A percentile compares a stretch with the other conserved stretches of the same genome.
Conservation (phyloP, 2,797 vertebrate genomes). For the Macrochelys suwanniensis region DNA sequence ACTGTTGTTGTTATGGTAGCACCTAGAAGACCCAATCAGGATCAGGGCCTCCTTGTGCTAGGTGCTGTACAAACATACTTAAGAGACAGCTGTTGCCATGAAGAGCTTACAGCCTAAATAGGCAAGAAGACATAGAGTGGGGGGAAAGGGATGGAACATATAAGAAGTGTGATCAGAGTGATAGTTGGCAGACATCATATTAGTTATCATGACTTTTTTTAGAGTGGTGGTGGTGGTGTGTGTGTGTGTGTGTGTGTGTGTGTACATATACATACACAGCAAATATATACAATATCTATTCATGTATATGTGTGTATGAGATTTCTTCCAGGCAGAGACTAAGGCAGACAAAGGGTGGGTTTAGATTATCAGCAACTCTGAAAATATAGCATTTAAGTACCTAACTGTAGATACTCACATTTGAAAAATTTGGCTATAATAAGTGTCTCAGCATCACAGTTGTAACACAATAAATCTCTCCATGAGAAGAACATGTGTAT, state of each 20-base stretch:
- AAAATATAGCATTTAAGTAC: slow-evolving; percentile 52
- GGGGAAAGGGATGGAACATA: neutral
- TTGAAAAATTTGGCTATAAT: neutral
- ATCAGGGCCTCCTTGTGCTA: accelerated
- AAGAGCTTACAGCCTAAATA: neutral
- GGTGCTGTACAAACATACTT: neutral
- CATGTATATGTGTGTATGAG: neutral
- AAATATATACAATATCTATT: accelerated
- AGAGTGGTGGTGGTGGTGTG: accelerated
- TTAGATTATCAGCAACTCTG: slow-evolving; percentile 62
- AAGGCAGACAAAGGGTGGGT: slow-evolving; percentile 63
- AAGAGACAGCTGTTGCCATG: accelerated
- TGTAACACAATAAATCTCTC: neutral
- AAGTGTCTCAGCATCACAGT: neutral
- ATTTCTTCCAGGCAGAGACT: slow-evolving; percentile 69
- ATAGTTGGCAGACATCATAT: neutral
- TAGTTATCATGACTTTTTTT: neutral
- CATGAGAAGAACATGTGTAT: neutral
- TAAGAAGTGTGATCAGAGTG: accelerated
- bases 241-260: neutral
- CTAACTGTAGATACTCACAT: slow-evolving; percentile 59
- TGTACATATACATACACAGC: neutral
- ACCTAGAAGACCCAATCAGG: neutral
- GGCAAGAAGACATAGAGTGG: neutral
- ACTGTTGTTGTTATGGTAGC: neutral